Conservation (phyloP, 2,888 invertebrate genomes). For the Archips crataeganus region DNA sequence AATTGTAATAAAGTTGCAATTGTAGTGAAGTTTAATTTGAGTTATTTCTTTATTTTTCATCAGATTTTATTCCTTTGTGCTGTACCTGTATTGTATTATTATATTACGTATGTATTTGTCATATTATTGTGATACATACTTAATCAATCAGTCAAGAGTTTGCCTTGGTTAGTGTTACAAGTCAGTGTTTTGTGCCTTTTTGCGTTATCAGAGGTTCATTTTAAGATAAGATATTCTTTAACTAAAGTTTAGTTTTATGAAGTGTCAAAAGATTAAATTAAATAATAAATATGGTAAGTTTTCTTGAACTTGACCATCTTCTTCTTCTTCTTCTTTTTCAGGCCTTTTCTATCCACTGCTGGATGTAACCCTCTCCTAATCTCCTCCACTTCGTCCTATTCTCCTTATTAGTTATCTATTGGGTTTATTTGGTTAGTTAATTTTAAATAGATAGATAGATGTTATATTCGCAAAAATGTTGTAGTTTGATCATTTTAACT, state of each 20-base stretch:
- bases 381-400: too few relatives aligned
- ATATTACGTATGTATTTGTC: neutral
- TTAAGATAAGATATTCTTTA: conserved; percentile 13
- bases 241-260: conserved; percentile 4
- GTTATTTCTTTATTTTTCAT: neutral
- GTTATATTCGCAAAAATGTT: neutral
- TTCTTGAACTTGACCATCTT: conserved; percentile 3
- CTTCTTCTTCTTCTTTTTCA: too few relatives aligned
- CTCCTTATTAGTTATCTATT: neutral
- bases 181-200: conserved; percentile 1
- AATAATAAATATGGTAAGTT: conserved; percentile 31
- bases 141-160: conserved; percentile 24
- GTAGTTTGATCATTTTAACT: neutral
- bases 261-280: neutral
- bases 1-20: neutral
- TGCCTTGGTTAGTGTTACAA: conserved; percentile 5
- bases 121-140: neutral
- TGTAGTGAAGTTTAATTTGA: neutral
- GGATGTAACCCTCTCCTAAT: too few relatives aligned
- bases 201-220: conserved; percentile 11
- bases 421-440: neutral
- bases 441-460: too few relatives aligned
- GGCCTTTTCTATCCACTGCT: too few relatives aligned
- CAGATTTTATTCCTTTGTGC: neutral
- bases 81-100: neutral